A percentile compares a stretch with the other conserved stretches of the same genome.
phyloP scores from a whole-genome alignment of 2,797 vertebrate species.

The Malurus splendens region DNA sequence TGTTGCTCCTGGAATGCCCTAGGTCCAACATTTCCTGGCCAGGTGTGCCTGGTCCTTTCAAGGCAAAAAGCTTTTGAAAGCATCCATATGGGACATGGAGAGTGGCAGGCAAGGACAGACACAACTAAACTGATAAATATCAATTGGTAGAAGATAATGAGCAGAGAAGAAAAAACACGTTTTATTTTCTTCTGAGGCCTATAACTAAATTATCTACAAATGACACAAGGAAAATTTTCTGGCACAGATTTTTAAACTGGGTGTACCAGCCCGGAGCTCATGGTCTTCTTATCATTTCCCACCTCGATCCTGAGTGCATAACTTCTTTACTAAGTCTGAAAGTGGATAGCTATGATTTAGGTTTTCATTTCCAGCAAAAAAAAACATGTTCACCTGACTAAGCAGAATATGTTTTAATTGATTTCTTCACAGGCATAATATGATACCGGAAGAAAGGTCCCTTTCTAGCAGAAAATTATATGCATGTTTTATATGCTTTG shows the following conservation, averaged over 20 bases:
- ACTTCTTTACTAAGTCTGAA: neutral
- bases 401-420: neutral
- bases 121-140: neutral
- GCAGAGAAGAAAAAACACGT: neutral
- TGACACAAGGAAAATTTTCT: neutral
- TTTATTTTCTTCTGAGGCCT: neutral
- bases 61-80: neutral
- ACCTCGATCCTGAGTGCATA: neutral
- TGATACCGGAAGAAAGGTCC: neutral
- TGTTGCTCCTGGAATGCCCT: neutral
- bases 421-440: neutral
- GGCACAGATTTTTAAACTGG: neutral
- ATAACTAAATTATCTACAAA: neutral
- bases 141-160: neutral
- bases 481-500: neutral
- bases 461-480: neutral
- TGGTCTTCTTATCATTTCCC: neutral
- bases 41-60: neutral
- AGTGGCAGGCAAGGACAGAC: rapidly evolving
- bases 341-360: neutral
- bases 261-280: neutral
- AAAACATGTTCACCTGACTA: neutral
- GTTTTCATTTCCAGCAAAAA: neutral
- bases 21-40: neutral
- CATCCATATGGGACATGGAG: neutral